Base-by-base conservation (phyloP, 2,797 vertebrate species). In the Corythornis leucogaster region DNA sequence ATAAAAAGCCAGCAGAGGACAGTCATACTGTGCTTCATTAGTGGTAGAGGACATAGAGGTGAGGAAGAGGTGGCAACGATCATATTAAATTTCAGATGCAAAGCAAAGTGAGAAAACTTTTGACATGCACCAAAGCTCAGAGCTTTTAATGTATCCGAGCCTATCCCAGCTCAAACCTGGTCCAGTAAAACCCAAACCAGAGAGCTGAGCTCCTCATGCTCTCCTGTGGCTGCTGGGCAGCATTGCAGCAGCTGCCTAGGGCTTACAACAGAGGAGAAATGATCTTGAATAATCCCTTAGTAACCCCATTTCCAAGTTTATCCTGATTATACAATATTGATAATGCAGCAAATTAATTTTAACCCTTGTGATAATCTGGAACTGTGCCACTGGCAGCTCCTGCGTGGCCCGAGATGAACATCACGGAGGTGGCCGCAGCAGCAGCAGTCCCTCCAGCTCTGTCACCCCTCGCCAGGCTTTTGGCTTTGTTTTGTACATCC, bases 171-270 rank as follows among this genome's bases (percentile, higher is more conserved):
- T 15, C 55, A 33, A 4, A 5, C 18, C 4, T 4, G 15, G 20
- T 14, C 4, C 8, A 2, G 4, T 15, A 15, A 33, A 76, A 9
- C 66, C 28, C 8, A 1, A 8, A 4, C 15, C 42, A 28, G 13
- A 16, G 58, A 57, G 38, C 68, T 10, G 57, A 43, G 82, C 64
- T 64, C 51, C 35, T 62, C 54, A 5, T 87, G 92, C 90, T 92
- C 88, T 75, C 92, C 45, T 48, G 93, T 91, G 92, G 88, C 66
- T 87, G 85, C 31, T 31, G 43, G 55, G 64, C 30, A 61, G 85
- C 88, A 84, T 13, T 95, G 83, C 92, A 90, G 58, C 48, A 6
- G 55, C 66, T 21, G 42, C 53, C 61, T 22, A 12, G 28, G n/a
- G 16, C 61, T 30, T 7, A n/a, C 25, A 43, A 15, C 62, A 13